These are phyloP conservation scores for Thalpophila matura DNA, from an alignment of 2,888 invertebrate species.

Conservation along the genomic window DNA sequence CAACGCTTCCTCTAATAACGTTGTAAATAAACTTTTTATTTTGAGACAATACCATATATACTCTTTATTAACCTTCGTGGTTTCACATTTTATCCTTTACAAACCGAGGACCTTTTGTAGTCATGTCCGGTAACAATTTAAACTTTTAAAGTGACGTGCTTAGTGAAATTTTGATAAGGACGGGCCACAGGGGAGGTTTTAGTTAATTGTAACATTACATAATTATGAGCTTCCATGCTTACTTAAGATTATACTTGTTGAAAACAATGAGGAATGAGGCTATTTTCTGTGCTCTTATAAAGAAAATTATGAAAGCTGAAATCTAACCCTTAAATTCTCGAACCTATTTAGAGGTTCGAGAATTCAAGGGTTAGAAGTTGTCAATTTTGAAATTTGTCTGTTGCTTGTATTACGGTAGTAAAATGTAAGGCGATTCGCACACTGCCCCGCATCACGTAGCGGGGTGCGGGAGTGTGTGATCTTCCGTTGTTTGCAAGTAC, in stretches of 20 bases:
- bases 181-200: not conserved
- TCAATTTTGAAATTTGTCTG: too few species aligned
- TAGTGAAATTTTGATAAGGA: slow-evolving; percentile 34
- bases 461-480: too few species aligned
- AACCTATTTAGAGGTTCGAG: too few species aligned
- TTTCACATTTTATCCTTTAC: slow-evolving; percentile 6
- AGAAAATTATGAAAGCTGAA: not conserved
- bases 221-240: slow-evolving; percentile 7
- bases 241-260: not conserved
- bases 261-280: too few species aligned
- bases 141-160: slow-evolving; percentile 9
- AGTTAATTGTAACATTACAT: slow-evolving; percentile 3
- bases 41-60: not conserved
- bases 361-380: too few species aligned
- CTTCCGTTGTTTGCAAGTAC: too few species aligned
- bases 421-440: too few species aligned
- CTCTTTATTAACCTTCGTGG: not conserved
- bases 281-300: not conserved
- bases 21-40: slow-evolving; percentile 1
- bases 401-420: too few species aligned
- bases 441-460: too few species aligned
- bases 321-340: too few species aligned
- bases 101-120: slow-evolving; percentile 21
- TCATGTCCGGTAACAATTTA: slow-evolving; percentile 12
- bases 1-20: slow-evolving; percentile 14